Evolutionary conservation across 1,140 invertebrate species (phyloP), one percentile per base, ranked within the genome.

Genomic region (Trachymyrmex cornetzi): DNA sequence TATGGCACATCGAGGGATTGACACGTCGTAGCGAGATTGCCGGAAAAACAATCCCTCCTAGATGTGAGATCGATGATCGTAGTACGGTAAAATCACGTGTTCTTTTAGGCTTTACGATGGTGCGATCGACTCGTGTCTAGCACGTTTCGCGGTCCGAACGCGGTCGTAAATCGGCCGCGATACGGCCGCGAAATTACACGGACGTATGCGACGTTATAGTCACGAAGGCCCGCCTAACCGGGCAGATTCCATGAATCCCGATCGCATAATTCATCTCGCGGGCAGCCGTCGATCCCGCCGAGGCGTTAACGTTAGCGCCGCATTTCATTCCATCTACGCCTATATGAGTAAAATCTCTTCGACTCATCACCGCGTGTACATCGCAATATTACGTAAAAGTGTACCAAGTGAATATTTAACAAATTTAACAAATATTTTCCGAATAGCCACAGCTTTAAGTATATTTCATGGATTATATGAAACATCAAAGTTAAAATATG

Each of bases 61-160:
- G 44, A 84, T 50, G 69, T 12, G 38, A 84, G 80, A 77, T 77
- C 61, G 69, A 61, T 71, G 86, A 69, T 87, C 63, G 71, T 12
- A 27, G 16, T 4, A 34, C 19, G 59, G 57, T 72, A 72, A 79
- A 84, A 84, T 84, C 80, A 57, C 80, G 24, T 55, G 79, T 82
- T 89, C 79, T 88, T 88, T 85, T 69, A 48, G 86, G 80, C 88
- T 92, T 92, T 91, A 93, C 88, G 89, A 88, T 50, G 79, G 53
- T 24, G 30, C 71, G 75, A 61, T 91, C 86, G 89, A 92, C 92
- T 82, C 80, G 75, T 89, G 84, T 81, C 88, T 90, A 87, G 87
- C 87, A 87, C 85, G 88, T 86, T 91, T 85, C 87, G 82, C 87
- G 71, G 80, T 92, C 85, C 85, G 50, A 61, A 67, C 79, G 79